Conservation (phyloP, 2,113 vertebrate species). For the Leptobrachium leishanense region DNA sequence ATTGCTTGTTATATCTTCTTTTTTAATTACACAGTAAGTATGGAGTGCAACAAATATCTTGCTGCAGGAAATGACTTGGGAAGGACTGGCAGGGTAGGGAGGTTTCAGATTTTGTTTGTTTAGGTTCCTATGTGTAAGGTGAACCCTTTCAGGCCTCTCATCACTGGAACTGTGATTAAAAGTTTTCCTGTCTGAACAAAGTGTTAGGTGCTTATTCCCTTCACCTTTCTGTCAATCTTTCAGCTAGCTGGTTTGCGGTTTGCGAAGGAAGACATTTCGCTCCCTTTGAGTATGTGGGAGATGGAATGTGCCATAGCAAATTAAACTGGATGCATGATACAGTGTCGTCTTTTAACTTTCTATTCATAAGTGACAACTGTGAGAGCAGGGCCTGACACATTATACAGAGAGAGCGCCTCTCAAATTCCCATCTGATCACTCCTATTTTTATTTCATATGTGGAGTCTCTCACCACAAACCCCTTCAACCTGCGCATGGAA, state of each 20-base stretch:
- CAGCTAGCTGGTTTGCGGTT: conserved; percentile 47
- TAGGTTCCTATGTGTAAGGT: conserved; percentile 47
- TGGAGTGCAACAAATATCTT: conserved; percentile 14
- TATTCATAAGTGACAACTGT: conserved; percentile 67
- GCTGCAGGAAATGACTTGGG: conserved; percentile 45
- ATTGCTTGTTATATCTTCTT: conserved; percentile 40
- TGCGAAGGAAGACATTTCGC: conserved; percentile 47
- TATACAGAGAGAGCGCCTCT: background rate
- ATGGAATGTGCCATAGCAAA: conserved; percentile 75
- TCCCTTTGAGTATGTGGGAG: conserved; percentile 36
- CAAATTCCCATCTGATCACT: conserved; percentile 33
- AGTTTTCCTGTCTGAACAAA: conserved; percentile 43
- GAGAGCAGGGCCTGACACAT: conserved; percentile 49
- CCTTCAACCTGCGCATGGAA: conserved; percentile 19
- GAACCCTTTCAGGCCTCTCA: conserved; percentile 48
- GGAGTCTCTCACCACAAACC: background rate
- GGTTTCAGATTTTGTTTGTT: conserved; percentile 41
- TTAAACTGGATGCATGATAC: conserved; percentile 74
- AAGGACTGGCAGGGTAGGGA: conserved; percentile 22
- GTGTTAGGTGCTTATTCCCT: conserved; percentile 43
- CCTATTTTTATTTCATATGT: conserved; percentile 23
- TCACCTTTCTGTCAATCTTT: conserved; percentile 55
- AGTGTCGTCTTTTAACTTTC: conserved; percentile 53
- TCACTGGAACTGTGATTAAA: conserved; percentile 53
- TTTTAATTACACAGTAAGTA: conserved; percentile 9